A percentile compares a stretch with the other conserved stretches of the same genome.
phyloP scores from a whole-genome alignment of 2,888 invertebrate species.

The Yponomeuta sedellus region DNA sequence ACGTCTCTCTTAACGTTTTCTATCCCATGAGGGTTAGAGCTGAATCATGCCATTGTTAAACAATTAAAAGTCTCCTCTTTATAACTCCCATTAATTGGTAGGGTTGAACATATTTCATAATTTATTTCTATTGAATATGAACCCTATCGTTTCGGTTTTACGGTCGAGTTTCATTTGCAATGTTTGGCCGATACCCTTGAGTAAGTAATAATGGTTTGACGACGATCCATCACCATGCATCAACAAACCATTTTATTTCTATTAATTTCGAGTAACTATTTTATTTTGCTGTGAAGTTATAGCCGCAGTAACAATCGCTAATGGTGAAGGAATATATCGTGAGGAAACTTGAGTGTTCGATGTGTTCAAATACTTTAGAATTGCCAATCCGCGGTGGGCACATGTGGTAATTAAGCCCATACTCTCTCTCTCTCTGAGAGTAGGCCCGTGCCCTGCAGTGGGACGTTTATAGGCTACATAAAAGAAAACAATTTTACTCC shows the following conservation, averaged over 20 bases:
- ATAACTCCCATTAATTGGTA: neutral
- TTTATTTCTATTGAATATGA: neutral
- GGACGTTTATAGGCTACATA: no score
- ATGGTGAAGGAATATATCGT: no score
- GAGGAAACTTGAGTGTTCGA: no score
- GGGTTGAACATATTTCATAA: neutral
- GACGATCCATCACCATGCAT: neutral
- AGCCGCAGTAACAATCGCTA: no score
- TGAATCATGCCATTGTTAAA: neutral
- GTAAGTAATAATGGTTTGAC: neutral
- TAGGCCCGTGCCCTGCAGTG: no score
- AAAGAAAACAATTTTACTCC: no score
- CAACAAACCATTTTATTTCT: neutral
- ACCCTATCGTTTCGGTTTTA: neutral
- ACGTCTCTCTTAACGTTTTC: neutral
- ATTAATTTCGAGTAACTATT: no score
- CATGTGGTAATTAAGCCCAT: no score
- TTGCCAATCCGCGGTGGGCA: no score
- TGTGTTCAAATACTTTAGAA: no score
- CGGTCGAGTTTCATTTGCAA: neutral
- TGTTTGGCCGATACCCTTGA: neutral
- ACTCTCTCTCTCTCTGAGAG: no score
- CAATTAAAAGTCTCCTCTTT: conserved; percentile 3
- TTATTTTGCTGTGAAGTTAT: no score
- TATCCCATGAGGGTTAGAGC: neutral